Evolutionary conservation across 2,888 invertebrate species (phyloP), one percentile per base, ranked within the genome.

Genomic region (Icerya purchasi): DNA sequence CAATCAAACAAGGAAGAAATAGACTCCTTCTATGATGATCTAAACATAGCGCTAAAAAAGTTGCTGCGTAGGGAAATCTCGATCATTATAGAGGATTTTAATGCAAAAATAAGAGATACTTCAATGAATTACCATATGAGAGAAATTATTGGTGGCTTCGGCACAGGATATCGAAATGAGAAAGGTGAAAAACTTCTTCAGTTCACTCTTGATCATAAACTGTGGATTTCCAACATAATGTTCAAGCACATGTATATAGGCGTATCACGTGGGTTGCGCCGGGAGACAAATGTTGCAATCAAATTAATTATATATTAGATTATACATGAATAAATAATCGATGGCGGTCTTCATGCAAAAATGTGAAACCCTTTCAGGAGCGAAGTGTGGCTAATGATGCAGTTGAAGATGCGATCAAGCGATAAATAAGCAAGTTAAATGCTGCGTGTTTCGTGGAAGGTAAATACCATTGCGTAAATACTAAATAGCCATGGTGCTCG

Each of bases 281-380:
- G 21, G n/a, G 53, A 8, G 53, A 20, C 53, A 52, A 21, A 52
- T 52, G 53, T 52, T n/a, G 53, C n/a, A 52, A 52, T 52, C 53
- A 52, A 52, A 52, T 20, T 52, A n/a, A 52, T n/a, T 52, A 52
- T 21, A 52, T 36, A 14, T 14, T 36, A 10, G 53, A 52, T n/a
- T 52, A 52, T 21, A 52, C 14, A 14, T 14, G 5, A 8, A 36
- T 36, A 36, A 36, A 8, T 14, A 36, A 36, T 8, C 5, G 14
- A 36, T 36, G 36, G 14, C 5, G 36, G 36, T 36, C 36, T 14
- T 36, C 36, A 14, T 36, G 36, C 36, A 36, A 36, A 36, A 36
- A 36, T 36, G 36, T 36, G 5, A 36, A 36, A 36, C 36, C 14
- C 36, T 36, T 5, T 36, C 36, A 36, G 36, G 8, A 14, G 36